Conservation (phyloP, 2,888 invertebrate species). For the Teleiodes luculella region DNA sequence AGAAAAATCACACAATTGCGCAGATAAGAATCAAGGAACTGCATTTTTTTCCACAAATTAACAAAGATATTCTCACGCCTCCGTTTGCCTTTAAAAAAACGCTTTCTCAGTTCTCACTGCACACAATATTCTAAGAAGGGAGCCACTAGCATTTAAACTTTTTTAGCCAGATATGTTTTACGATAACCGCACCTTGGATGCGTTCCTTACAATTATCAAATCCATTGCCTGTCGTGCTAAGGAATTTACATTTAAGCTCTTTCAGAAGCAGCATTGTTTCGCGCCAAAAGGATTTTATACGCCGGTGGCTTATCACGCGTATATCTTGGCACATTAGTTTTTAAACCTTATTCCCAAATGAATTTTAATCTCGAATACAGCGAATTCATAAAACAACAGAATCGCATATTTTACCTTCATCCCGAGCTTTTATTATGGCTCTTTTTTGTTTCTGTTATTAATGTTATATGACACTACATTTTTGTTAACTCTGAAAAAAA, state of each 20-base stretch:
- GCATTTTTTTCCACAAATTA: conserved; percentile 34
- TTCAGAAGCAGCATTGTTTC: not conserved
- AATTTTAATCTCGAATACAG: conserved; percentile 48
- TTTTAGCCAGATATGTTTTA: conserved; percentile 4
- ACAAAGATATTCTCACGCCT: conserved; percentile 45
- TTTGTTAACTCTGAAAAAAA: conserved; percentile 34
- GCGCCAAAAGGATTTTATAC: conserved; percentile 12
- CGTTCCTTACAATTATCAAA: not conserved
- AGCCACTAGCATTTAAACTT: conserved; percentile 34
- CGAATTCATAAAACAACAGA: conserved; percentile 45
- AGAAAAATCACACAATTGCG: conserved; percentile 18
- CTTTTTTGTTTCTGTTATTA: conserved; percentile 52
- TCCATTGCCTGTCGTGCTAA: not conserved
- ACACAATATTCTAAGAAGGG: conserved; percentile 49
- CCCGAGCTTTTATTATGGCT: conserved; percentile 40
- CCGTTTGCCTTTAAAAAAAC: conserved; percentile 33
- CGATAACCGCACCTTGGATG: conserved; percentile 1
- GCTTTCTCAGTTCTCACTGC: conserved; percentile 29
- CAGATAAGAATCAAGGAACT: conserved; percentile 36
- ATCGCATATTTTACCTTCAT: conserved; percentile 42
- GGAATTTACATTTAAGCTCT: not conserved
- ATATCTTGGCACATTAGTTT: conserved; percentile 54
- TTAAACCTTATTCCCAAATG: conserved; percentile 43
- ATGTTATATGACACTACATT: conserved; percentile 30
- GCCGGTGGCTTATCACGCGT: conserved; percentile 35